These are phyloP conservation scores for Stenotaenia linearis DNA, from an alignment of 2,888 invertebrate species.

Conservation along the genomic window DNA sequence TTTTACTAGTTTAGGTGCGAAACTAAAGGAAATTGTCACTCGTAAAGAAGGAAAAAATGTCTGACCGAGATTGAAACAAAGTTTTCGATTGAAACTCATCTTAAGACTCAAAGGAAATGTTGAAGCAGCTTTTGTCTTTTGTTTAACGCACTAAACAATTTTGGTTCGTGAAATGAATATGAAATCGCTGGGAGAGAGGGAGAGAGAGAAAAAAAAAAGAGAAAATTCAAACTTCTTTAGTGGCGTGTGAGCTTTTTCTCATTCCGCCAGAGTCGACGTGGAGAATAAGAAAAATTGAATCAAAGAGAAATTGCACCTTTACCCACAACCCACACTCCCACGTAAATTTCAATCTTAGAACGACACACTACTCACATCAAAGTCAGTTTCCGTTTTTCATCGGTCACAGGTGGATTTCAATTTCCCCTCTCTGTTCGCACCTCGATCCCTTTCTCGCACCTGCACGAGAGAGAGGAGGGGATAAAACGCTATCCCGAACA, in stretches of 20 bases:
- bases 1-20: neutral
- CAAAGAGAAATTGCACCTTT: constrained; percentile 24
- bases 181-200: neutral
- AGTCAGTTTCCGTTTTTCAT: constrained; percentile 26
- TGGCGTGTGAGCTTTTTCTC: constrained; percentile 16
- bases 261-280: constrained; percentile 16
- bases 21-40: constrained; percentile 1
- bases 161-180: constrained; percentile 16
- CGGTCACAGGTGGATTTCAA: constrained; percentile 26
- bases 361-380: constrained; percentile 26
- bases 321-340: neutral
- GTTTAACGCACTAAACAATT: constrained; percentile 16
- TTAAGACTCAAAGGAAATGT: neutral
- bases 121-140: neutral
- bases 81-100: neutral
- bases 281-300: constrained; percentile 26
- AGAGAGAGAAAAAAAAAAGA: neutral
- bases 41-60: neutral
- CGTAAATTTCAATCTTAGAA: constrained; percentile 24
- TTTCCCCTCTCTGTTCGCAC: constrained; percentile 15
- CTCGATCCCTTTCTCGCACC: constrained; percentile 12
- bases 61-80: neutral
- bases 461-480: neutral
- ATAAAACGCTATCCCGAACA: neutral
- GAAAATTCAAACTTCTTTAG: neutral